Percentiles rank a stretch among this genome's conserved stretches.
Evolutionary conservation across 2,113 vertebrate species (phyloP).

Genomic region (Xenopus laevis): DNA sequence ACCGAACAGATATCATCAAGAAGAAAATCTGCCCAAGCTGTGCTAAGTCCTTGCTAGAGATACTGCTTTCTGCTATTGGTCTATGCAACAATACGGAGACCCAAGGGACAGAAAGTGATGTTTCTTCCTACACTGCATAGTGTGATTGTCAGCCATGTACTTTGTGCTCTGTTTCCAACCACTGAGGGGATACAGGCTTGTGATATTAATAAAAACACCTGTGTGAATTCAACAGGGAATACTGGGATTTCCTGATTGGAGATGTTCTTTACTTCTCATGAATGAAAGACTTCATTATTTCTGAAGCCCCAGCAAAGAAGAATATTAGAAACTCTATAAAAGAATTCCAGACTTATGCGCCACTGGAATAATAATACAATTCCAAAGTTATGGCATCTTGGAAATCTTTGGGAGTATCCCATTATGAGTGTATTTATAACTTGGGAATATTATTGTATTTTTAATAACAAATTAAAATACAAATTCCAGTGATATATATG

Average conservation of each 20-base stretch:
- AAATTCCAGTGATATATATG: no score
- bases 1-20: conserved; percentile 14
- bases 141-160: conserved; percentile 35
- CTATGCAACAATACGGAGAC: conserved; percentile 6
- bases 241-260: conserved; percentile 14
- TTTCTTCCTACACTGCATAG: conserved; percentile 23
- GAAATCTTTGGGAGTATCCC: no score
- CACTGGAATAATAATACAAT: no score
- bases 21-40: conserved; percentile 1
- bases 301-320: neutral
- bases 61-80: conserved; percentile 2
- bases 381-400: no score
- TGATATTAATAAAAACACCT: conserved; percentile 25
- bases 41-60: conserved; percentile 2
- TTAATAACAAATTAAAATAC: no score
- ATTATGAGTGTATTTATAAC: no score
- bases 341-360: no score
- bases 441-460: no score
- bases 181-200: conserved; percentile 14
- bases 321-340: no score
- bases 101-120: conserved; percentile 7
- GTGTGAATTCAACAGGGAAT: conserved; percentile 13
- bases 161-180: conserved; percentile 7
- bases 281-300: conserved; percentile 12
- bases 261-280: neutral